Percentiles rank a stretch among this genome's conserved stretches.
Conservation (phyloP, 2,113 vertebrate genomes). For the Acinonyx jubatus region DNA sequence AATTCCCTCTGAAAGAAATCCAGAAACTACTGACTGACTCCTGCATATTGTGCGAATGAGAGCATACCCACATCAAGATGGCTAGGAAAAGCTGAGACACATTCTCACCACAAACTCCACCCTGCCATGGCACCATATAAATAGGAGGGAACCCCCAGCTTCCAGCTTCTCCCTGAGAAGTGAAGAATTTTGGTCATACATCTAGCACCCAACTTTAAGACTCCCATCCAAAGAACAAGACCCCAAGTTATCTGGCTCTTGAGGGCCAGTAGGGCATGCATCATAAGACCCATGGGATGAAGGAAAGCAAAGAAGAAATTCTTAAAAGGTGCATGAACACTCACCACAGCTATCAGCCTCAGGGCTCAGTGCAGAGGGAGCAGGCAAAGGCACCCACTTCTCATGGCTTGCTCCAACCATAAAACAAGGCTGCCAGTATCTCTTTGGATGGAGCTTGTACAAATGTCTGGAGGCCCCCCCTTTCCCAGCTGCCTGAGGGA, state of each 20-base stretch:
- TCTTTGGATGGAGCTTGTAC: neutral
- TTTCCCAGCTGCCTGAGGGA: neutral
- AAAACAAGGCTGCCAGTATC: neutral
- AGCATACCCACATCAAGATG: neutral
- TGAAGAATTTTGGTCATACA: neutral
- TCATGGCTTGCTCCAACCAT: neutral
- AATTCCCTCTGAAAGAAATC: neutral
- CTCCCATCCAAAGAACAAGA: neutral
- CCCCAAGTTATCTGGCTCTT: neutral
- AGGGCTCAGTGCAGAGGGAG: neutral
- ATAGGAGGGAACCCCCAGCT: neutral
- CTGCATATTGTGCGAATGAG: neutral
- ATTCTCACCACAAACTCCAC: neutral
- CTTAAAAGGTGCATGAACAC: neutral
- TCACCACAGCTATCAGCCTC: neutral
- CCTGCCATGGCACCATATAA: neutral
- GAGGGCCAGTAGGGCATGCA: neutral
- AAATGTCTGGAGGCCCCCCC: neutral
- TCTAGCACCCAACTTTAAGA: neutral
- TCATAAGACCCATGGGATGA: neutral
- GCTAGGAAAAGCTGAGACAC: neutral
- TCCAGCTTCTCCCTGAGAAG: neutral
- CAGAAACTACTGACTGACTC: neutral
- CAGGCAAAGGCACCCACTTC: too few species aligned
- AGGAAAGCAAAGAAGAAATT: neutral